phyloP scores from a whole-genome alignment of 1,140 invertebrate genomes.

The Ridgeia piscesae region DNA sequence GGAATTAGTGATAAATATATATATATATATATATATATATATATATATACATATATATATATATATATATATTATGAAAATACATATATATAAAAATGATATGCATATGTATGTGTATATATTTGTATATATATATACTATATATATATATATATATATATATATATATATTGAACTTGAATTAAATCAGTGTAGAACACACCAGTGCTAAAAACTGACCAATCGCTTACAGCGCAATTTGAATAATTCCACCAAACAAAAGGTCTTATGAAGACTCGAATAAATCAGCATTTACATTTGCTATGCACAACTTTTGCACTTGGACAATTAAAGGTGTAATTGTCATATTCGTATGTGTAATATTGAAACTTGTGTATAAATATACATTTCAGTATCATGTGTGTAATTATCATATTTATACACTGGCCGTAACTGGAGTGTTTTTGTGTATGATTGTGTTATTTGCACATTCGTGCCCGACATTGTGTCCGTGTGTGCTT shows the following conservation, averaged over 20 bases:
- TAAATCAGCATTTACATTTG: neutral
- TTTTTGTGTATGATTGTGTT: neutral
- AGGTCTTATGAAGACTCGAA: neutral
- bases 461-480: neutral
- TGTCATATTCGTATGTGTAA: neutral
- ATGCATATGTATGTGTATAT: no score
- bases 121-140: no score
- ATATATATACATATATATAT: no score
- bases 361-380: neutral
- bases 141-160: no score
- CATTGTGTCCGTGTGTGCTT: neutral
- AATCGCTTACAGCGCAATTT: neutral
- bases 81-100: no score
- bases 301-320: neutral
- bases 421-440: neutral
- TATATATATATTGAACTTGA: no score
- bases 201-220: neutral
- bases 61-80: no score
- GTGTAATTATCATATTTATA: neutral
- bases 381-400: neutral
- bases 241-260: neutral
- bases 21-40: no score
- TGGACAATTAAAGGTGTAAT: neutral
- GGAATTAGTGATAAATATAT: no score
- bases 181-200: no score